Base-by-base conservation (phyloP, 2,797 vertebrate genomes). In the Cuculus canorus region DNA sequence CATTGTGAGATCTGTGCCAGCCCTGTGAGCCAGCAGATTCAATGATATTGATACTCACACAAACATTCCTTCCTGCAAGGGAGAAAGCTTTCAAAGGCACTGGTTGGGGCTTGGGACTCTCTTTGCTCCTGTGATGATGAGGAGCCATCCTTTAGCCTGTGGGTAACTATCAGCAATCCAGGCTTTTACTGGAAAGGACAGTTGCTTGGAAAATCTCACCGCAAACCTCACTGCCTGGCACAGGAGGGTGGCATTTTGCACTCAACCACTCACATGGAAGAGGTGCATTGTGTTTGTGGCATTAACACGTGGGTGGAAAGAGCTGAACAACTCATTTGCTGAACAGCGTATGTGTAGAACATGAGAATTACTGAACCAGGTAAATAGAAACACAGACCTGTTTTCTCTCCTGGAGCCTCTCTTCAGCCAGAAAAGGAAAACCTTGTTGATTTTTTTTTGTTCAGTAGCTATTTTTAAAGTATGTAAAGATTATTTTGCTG, bases 1-100 rank as follows among this genome's bases (percentile, higher is more conserved):
- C 3, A 8, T 2, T 17, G 43, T 2, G 39, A 41, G 61, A 30
- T 19, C 54, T 50, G 7, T 25, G 80, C 32, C 68, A 45, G 41
- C 52, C 33, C n/a, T 5, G 6, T 1, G 11, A 71, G 61, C 11
- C 48, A 13, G 3, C 30, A 37, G 53, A 18, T 24, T 11, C 43
- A 1, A 66, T 17, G 35, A 17, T n/a, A 57, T 28, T 12, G 1
- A 39, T 5, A 23, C 10, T 8, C 54, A 9, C 21, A 1, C 11
- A 48, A 1, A 52, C 17, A 0, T 39, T n/a, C 43, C 45, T 59
- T 60, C n/a, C 39, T 19, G 53, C 50, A 8, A 3, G 2, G 45
- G 43, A 17, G 78, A 71, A 15, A 7, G 19, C 57, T 43, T 35
- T 54, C 70, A 30, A 33, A 68, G 43, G 59, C 22, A 11, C 0